Conservation (phyloP, 2,797 vertebrate species). For the Luscinia luscinia region DNA sequence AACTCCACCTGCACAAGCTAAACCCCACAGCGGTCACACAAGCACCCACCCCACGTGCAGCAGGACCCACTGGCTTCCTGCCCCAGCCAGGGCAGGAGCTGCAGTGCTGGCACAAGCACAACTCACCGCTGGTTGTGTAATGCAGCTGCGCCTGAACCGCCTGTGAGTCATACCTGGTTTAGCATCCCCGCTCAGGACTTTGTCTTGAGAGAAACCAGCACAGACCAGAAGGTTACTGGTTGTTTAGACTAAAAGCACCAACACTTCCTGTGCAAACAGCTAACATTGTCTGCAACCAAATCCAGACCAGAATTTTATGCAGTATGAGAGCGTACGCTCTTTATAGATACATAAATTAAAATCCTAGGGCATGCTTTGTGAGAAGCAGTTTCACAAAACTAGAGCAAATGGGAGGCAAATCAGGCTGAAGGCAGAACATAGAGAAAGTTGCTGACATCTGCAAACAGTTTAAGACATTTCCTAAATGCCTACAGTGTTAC, state of each 20-base stretch:
- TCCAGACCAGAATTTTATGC: neutral
- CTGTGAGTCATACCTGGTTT: accelerated
- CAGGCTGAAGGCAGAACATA: neutral
- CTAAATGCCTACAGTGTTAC: neutral
- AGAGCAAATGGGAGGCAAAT: neutral
- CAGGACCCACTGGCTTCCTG: neutral
- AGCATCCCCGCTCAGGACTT: neutral
- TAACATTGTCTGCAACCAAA: neutral
- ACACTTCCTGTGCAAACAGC: neutral
- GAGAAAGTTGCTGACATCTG: slow-evolving; percentile 12
- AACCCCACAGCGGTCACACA: neutral
- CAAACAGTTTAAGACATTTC: neutral
- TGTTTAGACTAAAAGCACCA: neutral
- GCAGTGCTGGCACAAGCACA: neutral
- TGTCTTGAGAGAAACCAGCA: neutral
- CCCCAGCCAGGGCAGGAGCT: neutral
- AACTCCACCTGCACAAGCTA: neutral
- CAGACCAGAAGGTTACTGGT: neutral
- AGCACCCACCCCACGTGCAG: accelerated
- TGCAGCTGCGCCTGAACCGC: neutral
- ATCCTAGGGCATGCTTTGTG: neutral
- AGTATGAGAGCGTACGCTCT: accelerated
- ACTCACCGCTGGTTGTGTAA: accelerated
- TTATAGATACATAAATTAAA: neutral
- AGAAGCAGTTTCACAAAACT: neutral